Evolutionary conservation across 2,113 vertebrate species (phyloP).

Genomic region (Mustela lutreola): DNA sequence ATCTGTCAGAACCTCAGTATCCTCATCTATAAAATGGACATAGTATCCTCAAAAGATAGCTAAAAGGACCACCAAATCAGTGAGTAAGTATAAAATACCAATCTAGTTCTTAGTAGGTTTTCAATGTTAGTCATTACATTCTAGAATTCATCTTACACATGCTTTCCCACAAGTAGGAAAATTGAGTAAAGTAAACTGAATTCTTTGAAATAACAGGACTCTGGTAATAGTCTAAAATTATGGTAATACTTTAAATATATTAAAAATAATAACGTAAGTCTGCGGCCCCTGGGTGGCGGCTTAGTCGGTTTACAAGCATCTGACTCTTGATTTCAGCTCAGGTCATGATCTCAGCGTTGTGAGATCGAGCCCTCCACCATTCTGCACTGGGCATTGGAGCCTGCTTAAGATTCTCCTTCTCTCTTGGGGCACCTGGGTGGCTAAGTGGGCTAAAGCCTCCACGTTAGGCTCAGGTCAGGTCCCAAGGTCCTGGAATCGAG

Average conservation of each 20-base stretch:
- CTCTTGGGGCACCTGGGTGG: too few relatives aligned
- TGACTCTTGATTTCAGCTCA: not conserved
- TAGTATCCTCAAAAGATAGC: not conserved
- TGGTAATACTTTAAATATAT: not conserved
- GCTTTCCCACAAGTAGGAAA: not conserved
- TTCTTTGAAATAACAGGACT: slow-evolving; percentile 12
- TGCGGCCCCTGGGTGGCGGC: not conserved
- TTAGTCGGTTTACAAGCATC: not conserved
- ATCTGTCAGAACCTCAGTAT: not conserved
- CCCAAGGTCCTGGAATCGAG: too few relatives aligned
- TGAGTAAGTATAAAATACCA: not conserved
- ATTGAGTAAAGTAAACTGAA: not conserved
- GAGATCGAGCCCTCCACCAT: not conserved
- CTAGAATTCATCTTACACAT: not conserved
- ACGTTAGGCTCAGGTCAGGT: too few relatives aligned
- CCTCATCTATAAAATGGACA: not conserved
- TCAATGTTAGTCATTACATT: slow-evolving; percentile 27
- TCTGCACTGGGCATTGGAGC: not conserved
- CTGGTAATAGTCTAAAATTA: not conserved
- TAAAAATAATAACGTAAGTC: not conserved
- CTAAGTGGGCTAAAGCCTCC: too few relatives aligned
- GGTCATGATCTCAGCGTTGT: not conserved
- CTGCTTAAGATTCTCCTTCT: not conserved
- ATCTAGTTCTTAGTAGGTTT: not conserved
- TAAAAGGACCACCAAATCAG: not conserved